Base-by-base conservation (phyloP, 35 echinoderm and acorn worm genomes). In the Lytechinus variegatus region DNA sequence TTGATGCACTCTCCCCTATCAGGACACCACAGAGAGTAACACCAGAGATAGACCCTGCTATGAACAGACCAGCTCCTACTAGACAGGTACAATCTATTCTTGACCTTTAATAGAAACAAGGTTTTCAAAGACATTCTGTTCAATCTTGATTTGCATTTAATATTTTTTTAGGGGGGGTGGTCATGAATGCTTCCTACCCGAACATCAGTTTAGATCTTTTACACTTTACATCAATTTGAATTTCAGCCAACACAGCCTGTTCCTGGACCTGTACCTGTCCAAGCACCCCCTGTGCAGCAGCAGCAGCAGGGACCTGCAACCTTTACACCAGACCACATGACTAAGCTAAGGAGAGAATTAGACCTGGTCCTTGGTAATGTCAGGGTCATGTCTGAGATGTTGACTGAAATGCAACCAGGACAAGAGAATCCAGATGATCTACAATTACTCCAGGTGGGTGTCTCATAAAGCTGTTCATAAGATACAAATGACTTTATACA, bases 311-410 rank as follows among this genome's bases (percentile, higher is more conserved):
- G 91, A 95, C 94, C 92, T 52, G 6, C 19, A 57, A 29, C 71
- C 51, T 29, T 90, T 28, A 54, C 61, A 27, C 28, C 95, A 54
- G 94, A 99, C 29, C 97, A 99, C 55, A 94, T 99, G 27, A 95
- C 97, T 87, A 99, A 99, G 61, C 86, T 99, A 29, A 97, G 95
- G 79, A 93, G 96, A 14, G 98, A 99, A 11, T 94, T 99, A 8
- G 98, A 99, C 29, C 92, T 97, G n/a, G 97, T 97, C 52, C 79
- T 96, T 66, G 96, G 97, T 54, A 99, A 99, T 55, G 96, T 98
- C 52, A 97, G 96, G 93, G 98, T 99, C 28, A 98, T 99, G 97
- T 97, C 98, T 54, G 98, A 99, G 94, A 99, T 99, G 98, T 94
- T 99, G 52, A 99, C 97, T 24, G 98, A 99, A 90, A 94, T 99